phyloP scores from a whole-genome alignment of 2,888 invertebrate genomes.

The Heliothis peltigera region DNA sequence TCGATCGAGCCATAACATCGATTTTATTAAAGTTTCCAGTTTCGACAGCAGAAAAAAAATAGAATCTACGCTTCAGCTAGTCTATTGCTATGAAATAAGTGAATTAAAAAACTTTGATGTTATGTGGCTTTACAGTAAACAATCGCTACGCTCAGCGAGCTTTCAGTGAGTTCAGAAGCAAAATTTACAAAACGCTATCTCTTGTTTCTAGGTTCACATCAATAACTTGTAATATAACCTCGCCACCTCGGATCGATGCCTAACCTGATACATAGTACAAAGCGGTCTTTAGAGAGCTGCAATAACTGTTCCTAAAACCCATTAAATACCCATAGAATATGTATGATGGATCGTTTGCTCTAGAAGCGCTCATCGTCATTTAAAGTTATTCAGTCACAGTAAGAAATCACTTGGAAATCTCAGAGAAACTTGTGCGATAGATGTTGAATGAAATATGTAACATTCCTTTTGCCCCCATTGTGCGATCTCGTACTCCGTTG shows the following conservation, averaged over 20 bases:
- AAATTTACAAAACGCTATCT: too few species aligned
- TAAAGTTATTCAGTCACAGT: slow-evolving; percentile 57
- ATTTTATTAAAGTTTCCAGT: too few species aligned
- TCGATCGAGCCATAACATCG: neutral
- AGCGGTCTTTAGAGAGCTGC: neutral
- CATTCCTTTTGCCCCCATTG: slow-evolving; percentile 58
- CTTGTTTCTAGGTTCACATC: too few species aligned
- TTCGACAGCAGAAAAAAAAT: neutral
- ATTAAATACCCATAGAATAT: slow-evolving; percentile 28
- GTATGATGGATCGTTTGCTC: slow-evolving; percentile 29
- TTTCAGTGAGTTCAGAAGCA: too few species aligned
- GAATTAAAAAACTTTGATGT: too few species aligned
- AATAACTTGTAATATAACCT: too few species aligned
- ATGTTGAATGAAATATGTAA: slow-evolving; percentile 54
- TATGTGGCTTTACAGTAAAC: too few species aligned
- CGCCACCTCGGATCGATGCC: too few species aligned
- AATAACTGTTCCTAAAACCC: slow-evolving; percentile 9
- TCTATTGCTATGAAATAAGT: neutral
- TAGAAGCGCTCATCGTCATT: slow-evolving; percentile 46
- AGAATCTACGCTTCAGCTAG: neutral
- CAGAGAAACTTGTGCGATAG: slow-evolving; percentile 50
- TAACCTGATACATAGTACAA: neutral
- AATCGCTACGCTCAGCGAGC: too few species aligned
- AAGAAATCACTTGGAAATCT: slow-evolving; percentile 54
- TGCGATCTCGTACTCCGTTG: slow-evolving; percentile 43